Conservation (phyloP, 2,113 vertebrate species). For the Cacatua alba region DNA sequence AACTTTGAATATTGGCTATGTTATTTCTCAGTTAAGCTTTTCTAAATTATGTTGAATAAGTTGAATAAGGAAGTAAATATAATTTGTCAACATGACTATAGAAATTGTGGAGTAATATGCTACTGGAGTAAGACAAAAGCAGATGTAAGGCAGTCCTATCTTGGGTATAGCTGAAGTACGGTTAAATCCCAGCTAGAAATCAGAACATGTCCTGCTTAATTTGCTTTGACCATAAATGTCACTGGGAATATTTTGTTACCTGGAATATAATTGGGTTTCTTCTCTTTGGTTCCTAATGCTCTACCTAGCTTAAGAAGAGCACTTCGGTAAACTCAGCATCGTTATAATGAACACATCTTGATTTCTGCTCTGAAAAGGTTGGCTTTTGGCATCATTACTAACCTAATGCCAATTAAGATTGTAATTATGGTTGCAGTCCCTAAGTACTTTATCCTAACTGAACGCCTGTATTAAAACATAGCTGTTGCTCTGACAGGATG, state of each 20-base stretch:
- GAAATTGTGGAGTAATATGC: not conserved
- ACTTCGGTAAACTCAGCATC: not conserved
- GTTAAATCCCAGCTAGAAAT: not conserved
- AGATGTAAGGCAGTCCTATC: not conserved
- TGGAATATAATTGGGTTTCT: not conserved
- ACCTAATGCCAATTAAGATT: not conserved
- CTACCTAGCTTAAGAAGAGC: not conserved
- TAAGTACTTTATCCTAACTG: not conserved
- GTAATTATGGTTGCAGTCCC: not conserved
- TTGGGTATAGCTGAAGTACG: not conserved
- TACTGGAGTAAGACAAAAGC: not conserved
- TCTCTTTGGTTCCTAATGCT: not conserved
- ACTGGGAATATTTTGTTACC: not conserved
- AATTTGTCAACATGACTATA: not conserved
- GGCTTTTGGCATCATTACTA: not conserved
- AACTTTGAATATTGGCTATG: not conserved
- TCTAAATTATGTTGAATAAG: not conserved
- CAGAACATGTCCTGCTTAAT: not conserved
- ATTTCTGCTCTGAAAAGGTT: not conserved
- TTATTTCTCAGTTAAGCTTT: not conserved
- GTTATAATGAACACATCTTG: not conserved
- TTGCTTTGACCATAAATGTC: not conserved
- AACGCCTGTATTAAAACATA: not conserved
- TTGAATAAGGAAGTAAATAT: not conserved
- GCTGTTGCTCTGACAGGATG: not conserved